phyloP scores from a whole-genome alignment of 2,797 vertebrate genomes.

The Pyrocephalus nanus region DNA sequence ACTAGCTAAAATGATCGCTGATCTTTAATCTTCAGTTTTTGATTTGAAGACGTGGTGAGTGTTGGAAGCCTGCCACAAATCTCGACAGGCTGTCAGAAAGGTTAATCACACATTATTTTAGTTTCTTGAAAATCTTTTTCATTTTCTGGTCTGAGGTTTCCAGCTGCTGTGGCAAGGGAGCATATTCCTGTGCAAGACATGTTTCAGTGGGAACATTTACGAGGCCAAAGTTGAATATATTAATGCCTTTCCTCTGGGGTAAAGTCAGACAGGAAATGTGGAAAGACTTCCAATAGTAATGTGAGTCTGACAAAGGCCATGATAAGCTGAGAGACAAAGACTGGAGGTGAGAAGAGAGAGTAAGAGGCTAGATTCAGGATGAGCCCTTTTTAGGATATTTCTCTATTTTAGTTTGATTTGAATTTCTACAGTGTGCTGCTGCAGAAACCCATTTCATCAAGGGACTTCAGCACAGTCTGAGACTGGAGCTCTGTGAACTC shows the following conservation, averaged over 20 bases:
- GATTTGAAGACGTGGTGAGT: background rate
- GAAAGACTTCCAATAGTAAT: background rate
- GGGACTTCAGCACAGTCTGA: background rate
- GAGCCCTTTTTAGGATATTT: background rate
- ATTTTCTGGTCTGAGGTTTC: background rate
- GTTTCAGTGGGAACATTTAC: background rate
- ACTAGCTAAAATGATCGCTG: background rate
- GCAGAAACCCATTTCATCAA: background rate
- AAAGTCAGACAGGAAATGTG: background rate
- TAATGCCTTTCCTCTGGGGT: background rate
- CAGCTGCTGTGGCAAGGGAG: background rate
- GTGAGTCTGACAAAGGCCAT: background rate
- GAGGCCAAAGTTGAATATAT: background rate
- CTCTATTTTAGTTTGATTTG: background rate
- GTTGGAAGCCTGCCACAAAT: background rate
- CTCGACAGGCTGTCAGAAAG: background rate
- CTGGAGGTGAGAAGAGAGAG: background rate
- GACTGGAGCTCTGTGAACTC: background rate
- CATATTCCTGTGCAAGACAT: background rate
- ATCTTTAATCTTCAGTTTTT: background rate
- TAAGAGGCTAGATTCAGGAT: background rate
- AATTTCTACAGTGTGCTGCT: background rate
- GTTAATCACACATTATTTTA: slow-evolving; percentile 3
- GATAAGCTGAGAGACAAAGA: background rate
- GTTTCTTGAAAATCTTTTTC: background rate